Evolutionary conservation across 2,888 invertebrate genomes (phyloP), one percentile per base, ranked within the genome.

Genomic region (Agrenia bidenticulata): DNA sequence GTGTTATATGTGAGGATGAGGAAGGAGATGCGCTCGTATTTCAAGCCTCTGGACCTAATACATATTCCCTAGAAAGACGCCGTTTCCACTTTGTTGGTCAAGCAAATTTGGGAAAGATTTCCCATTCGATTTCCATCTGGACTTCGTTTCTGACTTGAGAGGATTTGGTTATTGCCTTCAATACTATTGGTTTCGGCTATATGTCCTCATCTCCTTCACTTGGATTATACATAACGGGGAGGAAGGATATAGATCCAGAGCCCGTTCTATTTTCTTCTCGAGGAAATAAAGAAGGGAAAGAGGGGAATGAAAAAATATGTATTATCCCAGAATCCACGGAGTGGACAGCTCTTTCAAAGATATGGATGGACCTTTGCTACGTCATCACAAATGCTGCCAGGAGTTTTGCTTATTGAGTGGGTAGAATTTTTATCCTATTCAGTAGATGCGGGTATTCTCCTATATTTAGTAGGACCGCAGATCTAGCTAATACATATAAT

Each of bases 71-170:
- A 65, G 63, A 65, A 63, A 67, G 54, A 50, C 64, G 45, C 61
- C 66, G 63, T 71, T 74, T 74, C 73, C 74, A 74, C 71, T 73
- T 72, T 73, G 73, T 68, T 74, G 74, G 74, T 71, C 74, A 74
- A 73, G 73, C 73, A 74, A 74, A 74, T 74, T 74, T 70, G 67
- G 64, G 66, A 71, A 73, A 73, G 71, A 74, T 73, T 74, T 74
- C 72, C 67, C 69, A 72, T 74, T 72, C 70, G 66, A 72, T 72
- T 74, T 72, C 70, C 72, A 74, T 70, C 69, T 63, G 50, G 32
- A 32, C 32, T 32, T 32, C 32, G 32, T 32, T 32, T 32, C 32
- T 32, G 32, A 32, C 32, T 53, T 51, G 32, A 62, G 49, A 17
- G 23, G 39, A 21, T 59, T 64, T 56, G 60, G 53, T 32, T 32